A percentile compares a stretch with the other conserved stretches of the same genome.
Evolutionary conservation across 1,140 invertebrate genomes (phyloP).

Genomic region (Camponotus pennsylvanicus): DNA sequence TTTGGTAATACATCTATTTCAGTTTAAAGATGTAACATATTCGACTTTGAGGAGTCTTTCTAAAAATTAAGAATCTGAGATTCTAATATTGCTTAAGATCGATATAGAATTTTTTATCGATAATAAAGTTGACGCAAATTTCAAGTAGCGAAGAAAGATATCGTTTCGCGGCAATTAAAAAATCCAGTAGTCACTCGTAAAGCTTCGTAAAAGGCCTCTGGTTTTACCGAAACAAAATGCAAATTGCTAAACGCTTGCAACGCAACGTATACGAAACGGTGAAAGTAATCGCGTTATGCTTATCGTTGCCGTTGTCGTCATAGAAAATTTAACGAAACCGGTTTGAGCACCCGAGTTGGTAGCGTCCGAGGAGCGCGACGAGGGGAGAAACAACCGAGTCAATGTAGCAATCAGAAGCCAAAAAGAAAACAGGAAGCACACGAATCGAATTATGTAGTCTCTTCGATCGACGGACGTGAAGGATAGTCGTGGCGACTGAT

Average conservation of each 20-base stretch:
- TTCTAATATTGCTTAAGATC: background rate
- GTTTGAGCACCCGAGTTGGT: slow-evolving; percentile 48
- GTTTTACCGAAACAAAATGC: slow-evolving; percentile 17
- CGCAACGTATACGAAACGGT: slow-evolving; percentile 16
- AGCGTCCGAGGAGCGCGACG: background rate
- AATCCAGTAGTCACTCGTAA: slow-evolving; percentile 13
- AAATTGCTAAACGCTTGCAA: slow-evolving; percentile 4
- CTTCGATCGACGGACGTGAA: slow-evolving; percentile 21
- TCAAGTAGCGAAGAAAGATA: background rate
- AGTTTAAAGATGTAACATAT: background rate
- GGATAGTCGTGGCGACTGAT: background rate
- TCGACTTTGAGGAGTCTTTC: background rate
- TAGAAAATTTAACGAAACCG: slow-evolving; percentile 67
- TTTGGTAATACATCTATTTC: background rate
- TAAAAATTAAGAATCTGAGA: background rate
- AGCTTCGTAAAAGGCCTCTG: background rate
- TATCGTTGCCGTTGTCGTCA: slow-evolving; percentile 55
- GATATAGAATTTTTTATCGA: background rate
- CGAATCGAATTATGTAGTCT: slow-evolving; percentile 31
- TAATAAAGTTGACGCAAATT: slow-evolving; percentile 2
- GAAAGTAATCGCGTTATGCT: slow-evolving; percentile 62
- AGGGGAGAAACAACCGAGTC: background rate
- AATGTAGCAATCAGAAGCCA: slow-evolving; percentile 1
- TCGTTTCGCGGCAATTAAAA: slow-evolving; percentile 10
- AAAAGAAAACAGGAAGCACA: slow-evolving; percentile 26